phyloP scores from a whole-genome alignment of 2,113 vertebrate species.

The Phocoena sinus region DNA sequence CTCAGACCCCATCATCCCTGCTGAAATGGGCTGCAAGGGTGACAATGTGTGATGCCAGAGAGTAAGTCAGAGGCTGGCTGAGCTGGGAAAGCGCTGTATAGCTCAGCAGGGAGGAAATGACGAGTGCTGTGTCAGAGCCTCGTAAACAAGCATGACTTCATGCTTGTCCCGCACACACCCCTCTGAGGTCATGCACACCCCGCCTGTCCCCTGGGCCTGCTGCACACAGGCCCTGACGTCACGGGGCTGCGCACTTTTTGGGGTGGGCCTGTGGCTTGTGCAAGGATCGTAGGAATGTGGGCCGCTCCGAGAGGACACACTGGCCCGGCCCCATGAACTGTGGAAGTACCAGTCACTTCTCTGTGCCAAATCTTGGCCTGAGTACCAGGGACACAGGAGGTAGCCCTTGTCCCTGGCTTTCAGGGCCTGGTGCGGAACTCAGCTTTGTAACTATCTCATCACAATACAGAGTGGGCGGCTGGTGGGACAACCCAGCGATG shows the following conservation, averaged over 20 bases:
- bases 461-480: background rate
- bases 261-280: background rate
- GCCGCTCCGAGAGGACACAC: background rate
- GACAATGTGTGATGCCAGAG: background rate
- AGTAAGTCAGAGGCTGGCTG: conserved; percentile 23
- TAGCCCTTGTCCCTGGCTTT: background rate
- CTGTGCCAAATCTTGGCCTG: background rate
- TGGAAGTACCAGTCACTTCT: too few relatives aligned
- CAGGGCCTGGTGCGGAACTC: background rate
- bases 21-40: background rate
- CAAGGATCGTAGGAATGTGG: background rate
- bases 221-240: background rate
- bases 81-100: background rate
- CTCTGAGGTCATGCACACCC: conserved; percentile 65
- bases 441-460: too few relatives aligned
- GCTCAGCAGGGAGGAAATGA: conserved; percentile 44
- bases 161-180: background rate
- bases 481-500: background rate
- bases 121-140: background rate
- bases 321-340: background rate
- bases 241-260: background rate
- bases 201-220: conserved; percentile 56
- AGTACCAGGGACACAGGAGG: background rate
- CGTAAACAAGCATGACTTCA: conserved; percentile 65
- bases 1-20: background rate